Evolutionary conservation across 2,113 vertebrate genomes (phyloP).

Genomic region (Aegotheles bennettii): DNA sequence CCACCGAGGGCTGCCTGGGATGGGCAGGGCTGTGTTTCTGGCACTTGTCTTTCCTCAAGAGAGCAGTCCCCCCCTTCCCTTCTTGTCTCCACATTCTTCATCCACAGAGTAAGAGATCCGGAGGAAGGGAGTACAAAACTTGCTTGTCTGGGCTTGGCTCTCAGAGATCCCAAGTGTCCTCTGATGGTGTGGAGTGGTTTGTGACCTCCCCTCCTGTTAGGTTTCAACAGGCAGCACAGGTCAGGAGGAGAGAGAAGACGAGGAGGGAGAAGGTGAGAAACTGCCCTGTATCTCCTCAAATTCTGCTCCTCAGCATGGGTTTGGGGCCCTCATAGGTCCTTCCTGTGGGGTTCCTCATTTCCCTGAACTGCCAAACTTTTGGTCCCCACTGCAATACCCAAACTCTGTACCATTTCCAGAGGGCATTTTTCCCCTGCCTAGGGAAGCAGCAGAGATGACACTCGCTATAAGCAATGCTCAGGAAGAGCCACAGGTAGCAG

Average conservation of each 20-base stretch:
- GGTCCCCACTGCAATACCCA: background rate
- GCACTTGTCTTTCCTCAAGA: background rate
- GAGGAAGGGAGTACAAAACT: background rate
- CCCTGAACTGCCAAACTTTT: background rate
- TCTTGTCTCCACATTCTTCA: background rate
- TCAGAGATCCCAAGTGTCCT: background rate
- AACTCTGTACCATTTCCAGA: background rate
- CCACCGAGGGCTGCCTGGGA: background rate
- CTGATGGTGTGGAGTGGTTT: rapidly evolving
- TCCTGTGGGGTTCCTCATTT: background rate
- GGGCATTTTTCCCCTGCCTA: background rate
- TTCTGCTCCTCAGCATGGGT: background rate
- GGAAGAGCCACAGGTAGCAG: background rate
- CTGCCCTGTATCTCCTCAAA: background rate
- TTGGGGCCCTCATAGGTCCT: background rate
- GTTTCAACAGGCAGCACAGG: background rate
- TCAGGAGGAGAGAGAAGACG: background rate
- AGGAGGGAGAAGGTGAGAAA: background rate
- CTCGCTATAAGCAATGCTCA: background rate
- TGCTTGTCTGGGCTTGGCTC: background rate
- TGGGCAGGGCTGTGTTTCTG: background rate
- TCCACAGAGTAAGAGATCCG: background rate
- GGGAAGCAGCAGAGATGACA: background rate
- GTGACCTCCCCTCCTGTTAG: background rate
- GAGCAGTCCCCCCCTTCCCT: background rate